Base-by-base conservation (phyloP, 2,888 invertebrate species). In the Caenorhabditis macrosperma region DNA sequence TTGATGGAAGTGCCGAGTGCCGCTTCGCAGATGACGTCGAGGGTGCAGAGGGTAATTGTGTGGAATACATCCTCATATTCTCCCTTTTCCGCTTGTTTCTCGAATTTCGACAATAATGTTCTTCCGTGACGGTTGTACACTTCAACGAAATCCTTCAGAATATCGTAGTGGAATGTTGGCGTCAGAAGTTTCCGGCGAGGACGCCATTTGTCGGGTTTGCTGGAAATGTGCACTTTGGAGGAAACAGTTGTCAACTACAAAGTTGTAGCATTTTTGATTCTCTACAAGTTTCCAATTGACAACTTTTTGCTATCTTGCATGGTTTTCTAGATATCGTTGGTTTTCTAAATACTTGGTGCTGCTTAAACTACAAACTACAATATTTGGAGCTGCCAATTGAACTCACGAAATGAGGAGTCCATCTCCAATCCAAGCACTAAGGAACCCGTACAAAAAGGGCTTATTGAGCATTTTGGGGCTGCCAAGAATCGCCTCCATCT, bases 341-440 rank as follows among this genome's bases (percentile, higher is more conserved):
- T 10, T 33, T 33, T 5, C 6, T 6, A 41, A 41, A 46, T 6
- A 20, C 17, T 6, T 2, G 2, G 12, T 7, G 50, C 26, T 9
- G 9, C 12, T 26, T 46, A 22, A 46, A 46, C 7, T 20, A 46
- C 46, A 46, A 22, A 24, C 22, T 20, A 33, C 6, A 33, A 10
- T 10, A 33, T 33, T 33, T 33, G 33, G 33, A n/a, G n/a, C n/a
- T n/a, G n/a, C n/a, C n/a, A n/a, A n/a, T n/a, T n/a, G n/a, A 41
- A 61, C 69, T 57, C 77, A 92, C 92, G 91, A 91, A 48, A 92
- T 92, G 2, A 92, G 87, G 0, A 93, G 89, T n/a, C 93, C 93
- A 30, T 91, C 91, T n/a, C 92, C 92, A 12, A 93, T 90, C 93
- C 93, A 93, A 0, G 92, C 91, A 64, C 91, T 91, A 2, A 93